Conservation (phyloP, 2,888 invertebrate species). For the Cheiracanthium punctorium region DNA sequence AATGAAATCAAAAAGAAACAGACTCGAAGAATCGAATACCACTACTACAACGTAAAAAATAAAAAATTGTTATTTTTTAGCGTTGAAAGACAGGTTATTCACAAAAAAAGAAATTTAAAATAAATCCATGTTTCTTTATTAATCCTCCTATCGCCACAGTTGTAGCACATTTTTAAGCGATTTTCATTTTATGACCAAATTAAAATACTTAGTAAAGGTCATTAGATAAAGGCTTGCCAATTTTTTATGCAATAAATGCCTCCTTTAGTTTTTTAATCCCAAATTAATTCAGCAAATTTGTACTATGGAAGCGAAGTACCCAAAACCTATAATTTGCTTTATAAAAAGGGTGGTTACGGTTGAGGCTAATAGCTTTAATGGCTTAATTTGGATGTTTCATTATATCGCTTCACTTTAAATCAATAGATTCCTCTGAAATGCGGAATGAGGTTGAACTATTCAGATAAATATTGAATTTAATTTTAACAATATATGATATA, state of each 20-base stretch:
- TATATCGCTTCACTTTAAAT: not conserved
- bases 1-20: too few species aligned
- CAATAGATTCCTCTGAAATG: too few species aligned
- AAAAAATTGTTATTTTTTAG: too few species aligned
- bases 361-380: not conserved
- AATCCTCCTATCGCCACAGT: not conserved
- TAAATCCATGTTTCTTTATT: too few species aligned
- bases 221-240: not conserved
- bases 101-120: too few species aligned
- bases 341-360: not conserved
- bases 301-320: not conserved
- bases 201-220: not conserved
- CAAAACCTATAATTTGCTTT: not conserved
- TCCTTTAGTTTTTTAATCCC: not conserved
- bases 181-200: not conserved
- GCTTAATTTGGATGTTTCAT: not conserved
- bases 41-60: too few species aligned
- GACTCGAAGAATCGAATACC: too few species aligned
- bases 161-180: not conserved
- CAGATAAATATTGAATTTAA: too few species aligned
- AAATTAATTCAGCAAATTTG: not conserved
- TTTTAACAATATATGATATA: too few species aligned
- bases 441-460: too few species aligned
- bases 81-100: too few species aligned
- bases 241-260: not conserved